These are phyloP conservation scores for Sarcophaga rosellei DNA, from an alignment of 2,888 invertebrate species.

Conservation along the genomic window DNA sequence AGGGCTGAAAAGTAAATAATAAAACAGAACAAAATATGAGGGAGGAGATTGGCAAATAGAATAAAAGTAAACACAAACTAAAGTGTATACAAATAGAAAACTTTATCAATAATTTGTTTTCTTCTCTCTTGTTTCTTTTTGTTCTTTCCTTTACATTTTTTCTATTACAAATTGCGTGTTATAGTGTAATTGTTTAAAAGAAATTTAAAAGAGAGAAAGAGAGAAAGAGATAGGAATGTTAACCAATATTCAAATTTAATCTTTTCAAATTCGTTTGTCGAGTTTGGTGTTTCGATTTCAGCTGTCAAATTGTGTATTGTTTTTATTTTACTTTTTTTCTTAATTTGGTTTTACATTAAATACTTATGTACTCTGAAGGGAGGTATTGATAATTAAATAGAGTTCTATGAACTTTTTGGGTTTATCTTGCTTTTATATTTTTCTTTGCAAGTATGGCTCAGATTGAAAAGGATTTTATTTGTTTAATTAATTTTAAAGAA, in stretches of 20 bases:
- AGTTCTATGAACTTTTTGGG: conserved; percentile 1
- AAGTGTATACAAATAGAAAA: conserved; percentile 39
- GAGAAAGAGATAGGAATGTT: conserved; percentile 1
- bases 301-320: background rate
- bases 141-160: background rate
- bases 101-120: conserved; percentile 19
- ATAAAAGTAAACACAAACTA: conserved; percentile 11
- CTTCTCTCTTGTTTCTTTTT: background rate
- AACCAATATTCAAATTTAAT: background rate
- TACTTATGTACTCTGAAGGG: background rate
- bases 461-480: no score
- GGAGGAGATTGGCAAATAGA: background rate
- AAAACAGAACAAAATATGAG: no score
- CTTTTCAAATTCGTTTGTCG: background rate
- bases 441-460: background rate
- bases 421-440: background rate
- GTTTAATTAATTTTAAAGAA: background rate
- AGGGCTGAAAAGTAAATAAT: no score
- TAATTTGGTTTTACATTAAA: background rate
- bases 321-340: background rate
- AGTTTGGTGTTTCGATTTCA: background rate
- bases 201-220: background rate
- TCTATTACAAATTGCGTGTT: conserved; percentile 25
- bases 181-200: conserved; percentile 16
- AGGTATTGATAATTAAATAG: background rate